Evolutionary conservation across 2,888 invertebrate genomes (phyloP), one percentile per base, ranked within the genome.

Genomic region (Pachycephus smyrnensis): DNA sequence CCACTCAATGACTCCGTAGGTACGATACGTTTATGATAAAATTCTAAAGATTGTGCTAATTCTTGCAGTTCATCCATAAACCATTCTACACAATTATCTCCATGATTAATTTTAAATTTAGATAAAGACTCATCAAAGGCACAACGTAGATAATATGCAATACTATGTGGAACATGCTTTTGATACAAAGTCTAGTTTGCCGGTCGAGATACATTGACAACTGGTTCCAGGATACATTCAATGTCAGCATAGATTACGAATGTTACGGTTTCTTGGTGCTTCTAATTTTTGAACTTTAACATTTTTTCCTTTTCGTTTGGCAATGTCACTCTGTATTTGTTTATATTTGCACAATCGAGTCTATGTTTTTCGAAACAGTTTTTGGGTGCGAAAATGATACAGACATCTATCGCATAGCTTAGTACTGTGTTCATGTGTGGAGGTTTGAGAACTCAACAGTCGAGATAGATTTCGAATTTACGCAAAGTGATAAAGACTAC

Each of bases 131-230:
- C 82, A 69, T 84, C 81, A 71, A 79, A 84, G 12, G 75, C 76
- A 77, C 85, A 86, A 73, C 86, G 82, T 3, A 84, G 69, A 76
- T 84, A 86, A 77, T 84, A 84, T 2, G 80, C 84, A 32, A 84
- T 75, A 75, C 82, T 82, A 69, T 75, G 83, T 1, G 84, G 81
- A 37, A 80, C 73, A 80, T 86, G 86, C 31, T 75, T 74, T 32
- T 79, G 76, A 30, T 77, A 75, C 12, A 11, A 23, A 35, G 32
- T 73, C 69, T 55, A 77, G 55, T 76, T 68, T 35, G 35, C 80
- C 23, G 84, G 40, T 75, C 85, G 83, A 79, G 84, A 84, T 1
- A 12, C 73, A 35, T 69, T 30, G 4, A 32, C 36, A 37, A 68
- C 23, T 73, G 77, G 73, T 75, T 83, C 69, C 12, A 82, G 73